Conservation (phyloP, 2,797 vertebrate genomes). For the Pterois miles region DNA sequence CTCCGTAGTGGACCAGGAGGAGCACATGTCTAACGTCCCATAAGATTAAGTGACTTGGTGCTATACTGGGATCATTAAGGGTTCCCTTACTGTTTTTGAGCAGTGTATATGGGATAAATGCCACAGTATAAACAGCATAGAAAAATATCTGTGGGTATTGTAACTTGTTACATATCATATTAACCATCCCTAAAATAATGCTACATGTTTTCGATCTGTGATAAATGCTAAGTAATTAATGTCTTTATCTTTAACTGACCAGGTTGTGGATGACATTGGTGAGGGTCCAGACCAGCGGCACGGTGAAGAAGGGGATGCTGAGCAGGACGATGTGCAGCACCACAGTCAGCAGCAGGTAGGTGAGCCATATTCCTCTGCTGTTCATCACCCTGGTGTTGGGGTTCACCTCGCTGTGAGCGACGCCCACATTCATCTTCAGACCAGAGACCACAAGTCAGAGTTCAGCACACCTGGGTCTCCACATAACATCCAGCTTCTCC, state of each 20-base stretch:
- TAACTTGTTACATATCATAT: too few species aligned
- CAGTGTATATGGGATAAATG: too few species aligned
- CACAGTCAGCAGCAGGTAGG: constrained; percentile 90
- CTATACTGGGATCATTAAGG: too few species aligned
- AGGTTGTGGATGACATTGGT: constrained; percentile 96
- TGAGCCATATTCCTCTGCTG: constrained; percentile 94
- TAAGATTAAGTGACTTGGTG: too few species aligned
- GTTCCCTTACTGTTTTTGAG: too few species aligned
- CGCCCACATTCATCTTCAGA: constrained; percentile 93
- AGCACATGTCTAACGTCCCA: too few species aligned
- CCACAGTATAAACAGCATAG: too few species aligned
- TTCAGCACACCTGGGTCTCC: background rate
- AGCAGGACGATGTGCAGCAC: constrained; percentile 90
- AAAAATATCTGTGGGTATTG: too few species aligned
- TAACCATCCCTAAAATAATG: too few species aligned
- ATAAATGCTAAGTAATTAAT: background rate
- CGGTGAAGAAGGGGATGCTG: constrained; percentile 94
- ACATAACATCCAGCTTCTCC: background rate
- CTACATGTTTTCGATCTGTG: background rate
- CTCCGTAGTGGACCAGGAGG: too few species aligned
- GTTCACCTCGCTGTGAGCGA: constrained; percentile 97
- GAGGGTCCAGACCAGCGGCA: constrained; percentile 93
- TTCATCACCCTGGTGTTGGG: constrained; percentile 96
- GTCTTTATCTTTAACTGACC: constrained; percentile 79
- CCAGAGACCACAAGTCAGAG: background rate